Percentiles rank a stretch among this genome's conserved stretches.
Conservation (phyloP, 2,113 vertebrate genomes). For the Chauna torquata region DNA sequence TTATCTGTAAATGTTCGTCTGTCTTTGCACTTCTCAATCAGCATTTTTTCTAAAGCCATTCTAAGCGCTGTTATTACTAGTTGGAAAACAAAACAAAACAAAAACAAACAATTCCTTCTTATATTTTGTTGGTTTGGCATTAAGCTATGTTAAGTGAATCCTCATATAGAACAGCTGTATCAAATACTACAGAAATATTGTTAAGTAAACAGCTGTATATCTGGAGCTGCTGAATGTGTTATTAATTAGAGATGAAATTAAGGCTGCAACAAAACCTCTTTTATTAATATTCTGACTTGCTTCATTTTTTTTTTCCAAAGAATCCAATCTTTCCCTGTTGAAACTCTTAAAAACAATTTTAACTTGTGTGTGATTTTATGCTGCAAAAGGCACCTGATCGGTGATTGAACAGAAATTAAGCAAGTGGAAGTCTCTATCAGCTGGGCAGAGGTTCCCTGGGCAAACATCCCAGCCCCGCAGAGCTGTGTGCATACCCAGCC, state of each 20-base stretch:
- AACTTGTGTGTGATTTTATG: neutral
- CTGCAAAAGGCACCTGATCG: neutral
- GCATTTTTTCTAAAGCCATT: neutral
- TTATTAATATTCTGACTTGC: constrained; percentile 53
- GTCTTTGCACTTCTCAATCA: neutral
- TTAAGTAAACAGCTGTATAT: constrained; percentile 34
- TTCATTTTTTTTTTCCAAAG: constrained; percentile 36
- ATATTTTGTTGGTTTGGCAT: neutral
- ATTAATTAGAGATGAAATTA: constrained; percentile 65
- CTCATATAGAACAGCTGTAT: constrained; percentile 14
- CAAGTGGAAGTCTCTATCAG: neutral
- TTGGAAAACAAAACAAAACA: neutral
- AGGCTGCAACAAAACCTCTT: constrained; percentile 38
- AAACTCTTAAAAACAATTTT: neutral
- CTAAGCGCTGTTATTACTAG: neutral
- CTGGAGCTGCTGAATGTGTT: constrained; percentile 44
- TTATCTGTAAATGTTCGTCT: neutral
- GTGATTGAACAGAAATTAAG: neutral
- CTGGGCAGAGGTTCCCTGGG: neutral
- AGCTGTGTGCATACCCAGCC: neutral
- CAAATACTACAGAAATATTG: constrained; percentile 19
- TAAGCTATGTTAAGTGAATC: constrained; percentile 18
- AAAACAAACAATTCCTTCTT: neutral
- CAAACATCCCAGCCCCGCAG: neutral
- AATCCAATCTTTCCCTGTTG: neutral